Evolutionary conservation across 2,888 invertebrate genomes (phyloP), one percentile per base, ranked within the genome.

Genomic region (Drosophila leonis): DNA sequence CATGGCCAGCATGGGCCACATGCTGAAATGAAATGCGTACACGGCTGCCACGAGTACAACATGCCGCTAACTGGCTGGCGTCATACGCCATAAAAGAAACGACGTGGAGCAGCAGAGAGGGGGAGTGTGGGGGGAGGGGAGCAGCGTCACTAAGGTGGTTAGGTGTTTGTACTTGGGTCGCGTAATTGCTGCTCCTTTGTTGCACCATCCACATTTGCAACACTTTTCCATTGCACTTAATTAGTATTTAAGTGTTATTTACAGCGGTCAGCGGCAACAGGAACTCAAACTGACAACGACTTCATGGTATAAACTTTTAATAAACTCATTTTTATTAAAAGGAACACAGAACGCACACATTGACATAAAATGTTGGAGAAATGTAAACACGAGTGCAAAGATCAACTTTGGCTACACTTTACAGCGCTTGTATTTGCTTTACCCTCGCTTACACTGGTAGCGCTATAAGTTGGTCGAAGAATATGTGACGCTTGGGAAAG

Each of bases 181-280:
- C 66, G 62, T 78, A 75, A 76, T 76, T 74, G 61, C 60, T 39
- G 42, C 63, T 35, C 31, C 37, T 60, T 69, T 76, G 78, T 72
- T 52, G 42, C 59, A 55, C 41, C 60, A 64, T 60, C 46, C 56
- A 31, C 75, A 75, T 68, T 67, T 61, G 69, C 80, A 24, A 65
- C 49, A 75, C 18, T 69, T 75, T 55, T 46, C 56, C 55, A 62
- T 48, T 18, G 37, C 68, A 31, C 59, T 76, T 80, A 86, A 82
- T 82, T 88, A 88, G 68, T 66, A 75, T 82, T 83, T 72, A 82
- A 88, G 74, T 64, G 74, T 35, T 24, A 51, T 33, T 31, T 57
- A 39, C 12, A 56, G 52, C 73, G 61, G 61, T 35, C 48, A 39
- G 51, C 20, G 12, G 49, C 35, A 55, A 55, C 29, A 46, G 20